Evolutionary conservation across 2,888 invertebrate species (phyloP).

Genomic region (Ganaspis brasiliensis): DNA sequence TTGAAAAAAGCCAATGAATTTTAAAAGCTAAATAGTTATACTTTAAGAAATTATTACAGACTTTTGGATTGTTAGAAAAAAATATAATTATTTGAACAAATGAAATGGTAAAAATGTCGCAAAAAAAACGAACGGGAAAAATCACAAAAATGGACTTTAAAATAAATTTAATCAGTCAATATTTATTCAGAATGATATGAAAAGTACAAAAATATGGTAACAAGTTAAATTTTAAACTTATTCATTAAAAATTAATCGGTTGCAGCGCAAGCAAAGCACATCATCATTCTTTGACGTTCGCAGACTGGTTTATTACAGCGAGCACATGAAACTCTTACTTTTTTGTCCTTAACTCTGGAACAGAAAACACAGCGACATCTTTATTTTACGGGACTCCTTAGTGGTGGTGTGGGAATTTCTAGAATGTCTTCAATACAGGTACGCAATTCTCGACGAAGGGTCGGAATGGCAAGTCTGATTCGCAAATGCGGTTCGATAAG

Average conservation of each 20-base stretch:
- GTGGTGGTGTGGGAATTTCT: not conserved
- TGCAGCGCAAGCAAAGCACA: not conserved
- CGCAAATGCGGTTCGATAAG: conserved; percentile 33
- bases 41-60: not conserved
- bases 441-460: conserved; percentile 5
- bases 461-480: not conserved
- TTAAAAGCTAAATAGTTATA: too few species aligned
- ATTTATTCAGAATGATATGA: not conserved
- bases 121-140: not conserved
- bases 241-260: not conserved
- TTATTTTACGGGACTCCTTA: not conserved
- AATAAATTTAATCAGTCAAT: not conserved
- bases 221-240: not conserved
- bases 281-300: not conserved
- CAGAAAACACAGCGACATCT: not conserved
- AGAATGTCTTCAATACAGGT: not conserved
- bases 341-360: not conserved
- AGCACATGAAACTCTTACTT: not conserved
- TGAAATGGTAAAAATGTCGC: not conserved
- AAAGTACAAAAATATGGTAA: not conserved
- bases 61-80: too few species aligned
- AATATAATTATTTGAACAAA: conserved; percentile 12
- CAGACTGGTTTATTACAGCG: not conserved
- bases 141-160: not conserved
- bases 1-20: not conserved